Evolutionary conservation across 2,113 vertebrate genomes (phyloP), one percentile per base, ranked within the genome.

Genomic region (Tamias sibiricus): DNA sequence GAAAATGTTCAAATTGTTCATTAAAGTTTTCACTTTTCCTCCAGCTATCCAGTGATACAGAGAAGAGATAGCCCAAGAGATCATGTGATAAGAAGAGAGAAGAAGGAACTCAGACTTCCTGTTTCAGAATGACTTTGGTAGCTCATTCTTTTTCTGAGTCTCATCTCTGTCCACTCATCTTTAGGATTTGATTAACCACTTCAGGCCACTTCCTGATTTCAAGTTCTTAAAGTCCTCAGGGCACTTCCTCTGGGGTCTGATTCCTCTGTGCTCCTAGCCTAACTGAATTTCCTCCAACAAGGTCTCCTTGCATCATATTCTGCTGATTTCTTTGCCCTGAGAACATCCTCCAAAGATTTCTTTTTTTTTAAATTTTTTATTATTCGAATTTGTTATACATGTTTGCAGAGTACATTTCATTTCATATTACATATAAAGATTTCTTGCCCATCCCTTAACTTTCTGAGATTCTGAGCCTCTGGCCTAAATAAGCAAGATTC

Each of bases 191-290:
- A 77, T 6, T 68, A 62, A 62, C 57, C 91, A 71, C 49, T 32
- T 35, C 68, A 79, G 52, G 57, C 71, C 89, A 47, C 69, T 80
- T 95, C 69, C 80, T 74, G 32, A 30, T 28, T 71, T 84, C 8
- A 6, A 6, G 11, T 35, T 28, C 32, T 49, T 90, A 72, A 8
- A 44, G 32, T 32, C 69, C 22, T 62, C 75, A 1, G 57, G 6
- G 54, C 49, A 66, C 71, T 93, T 86, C 35, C n/a, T 62, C n/a
- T 12, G 4, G 35, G 35, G 44, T 32, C 14, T 19, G 42, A 30
- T 13, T 12, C 19, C 32, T 62, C 64, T 1, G 4, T 42, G 16
- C 28, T n/a, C 14, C 19, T 35, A 7, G 11, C 37, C n/a, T 80
- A 24, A 75, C 35, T 54, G 14, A 37, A 52, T 62, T 30, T 66